Percentiles rank a stretch among this genome's conserved stretches.
These are phyloP conservation scores for Drosophila bipectinata DNA, from an alignment of 1,140 invertebrate species.

Conservation along the genomic window DNA sequence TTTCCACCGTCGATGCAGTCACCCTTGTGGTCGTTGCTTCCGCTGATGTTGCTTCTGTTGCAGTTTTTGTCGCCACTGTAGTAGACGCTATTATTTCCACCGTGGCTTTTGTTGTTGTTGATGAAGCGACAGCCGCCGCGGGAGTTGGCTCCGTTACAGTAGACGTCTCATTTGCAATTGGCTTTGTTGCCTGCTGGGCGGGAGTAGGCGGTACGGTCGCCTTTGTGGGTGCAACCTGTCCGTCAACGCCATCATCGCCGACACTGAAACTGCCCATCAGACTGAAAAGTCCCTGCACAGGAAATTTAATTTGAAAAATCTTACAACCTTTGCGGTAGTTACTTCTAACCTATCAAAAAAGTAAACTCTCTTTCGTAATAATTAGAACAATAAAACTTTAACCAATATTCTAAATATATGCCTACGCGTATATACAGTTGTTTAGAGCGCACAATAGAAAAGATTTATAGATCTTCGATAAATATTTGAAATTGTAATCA, in stretches of 20 bases:
- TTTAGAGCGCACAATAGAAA: background rate
- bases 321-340: too few relatives aligned
- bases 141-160: conserved; percentile 10
- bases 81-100: conserved; percentile 14
- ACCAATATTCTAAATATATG: background rate
- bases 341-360: too few relatives aligned
- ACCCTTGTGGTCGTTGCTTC: background rate
- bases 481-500: background rate
- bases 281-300: conserved; percentile 34
- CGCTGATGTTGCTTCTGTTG: background rate
- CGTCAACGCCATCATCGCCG: conserved; percentile 11
- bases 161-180: conserved; percentile 24
- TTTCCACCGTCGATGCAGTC: background rate
- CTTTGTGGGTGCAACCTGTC: conserved; percentile 9
- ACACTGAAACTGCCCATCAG: conserved; percentile 34
- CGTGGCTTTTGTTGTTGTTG: conserved; percentile 1
- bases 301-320: background rate
- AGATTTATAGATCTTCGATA: background rate
- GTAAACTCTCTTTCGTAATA: too few relatives aligned
- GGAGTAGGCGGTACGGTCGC: conserved; percentile 7
- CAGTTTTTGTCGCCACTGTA: background rate
- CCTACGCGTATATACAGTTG: background rate
- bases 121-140: background rate
- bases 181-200: conserved; percentile 35
- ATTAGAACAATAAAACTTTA: too few relatives aligned